Percentiles rank a stretch among this genome's conserved stretches.
phyloP scores from a whole-genome alignment of 2,797 vertebrate species.

The Phalanger gymnotis region DNA sequence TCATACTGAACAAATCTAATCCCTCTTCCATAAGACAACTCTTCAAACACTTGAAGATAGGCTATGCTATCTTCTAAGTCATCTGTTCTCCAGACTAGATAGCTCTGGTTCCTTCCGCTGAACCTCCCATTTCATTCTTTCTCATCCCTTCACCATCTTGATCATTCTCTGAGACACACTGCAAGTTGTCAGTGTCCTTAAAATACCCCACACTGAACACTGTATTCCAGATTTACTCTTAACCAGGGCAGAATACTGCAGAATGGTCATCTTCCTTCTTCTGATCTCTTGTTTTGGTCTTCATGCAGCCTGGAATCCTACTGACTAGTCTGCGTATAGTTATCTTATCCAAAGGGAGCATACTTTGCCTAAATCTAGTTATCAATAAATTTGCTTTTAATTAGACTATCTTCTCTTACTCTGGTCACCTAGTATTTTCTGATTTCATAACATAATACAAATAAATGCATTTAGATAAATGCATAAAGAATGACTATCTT shows the following conservation, averaged over 20 bases:
- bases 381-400: neutral
- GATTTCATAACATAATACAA: neutral
- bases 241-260: neutral
- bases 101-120: neutral
- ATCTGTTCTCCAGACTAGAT: neutral
- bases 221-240: neutral
- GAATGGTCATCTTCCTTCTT: neutral
- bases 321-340: neutral
- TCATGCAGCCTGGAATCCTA: neutral
- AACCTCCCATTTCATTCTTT: neutral
- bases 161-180: neutral
- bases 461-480: neutral
- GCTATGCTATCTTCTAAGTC: neutral
- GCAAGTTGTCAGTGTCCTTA: neutral
- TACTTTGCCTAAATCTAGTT: neutral
- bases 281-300: neutral
- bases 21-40: neutral
- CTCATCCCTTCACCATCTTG: neutral
- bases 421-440: neutral
- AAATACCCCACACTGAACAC: neutral
- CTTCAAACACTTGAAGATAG: neutral
- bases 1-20: neutral
- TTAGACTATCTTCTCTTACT: neutral
- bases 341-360: neutral
- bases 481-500: neutral